phyloP scores from a whole-genome alignment of 1,140 invertebrate species.

The Trichogramma pretiosum region DNA sequence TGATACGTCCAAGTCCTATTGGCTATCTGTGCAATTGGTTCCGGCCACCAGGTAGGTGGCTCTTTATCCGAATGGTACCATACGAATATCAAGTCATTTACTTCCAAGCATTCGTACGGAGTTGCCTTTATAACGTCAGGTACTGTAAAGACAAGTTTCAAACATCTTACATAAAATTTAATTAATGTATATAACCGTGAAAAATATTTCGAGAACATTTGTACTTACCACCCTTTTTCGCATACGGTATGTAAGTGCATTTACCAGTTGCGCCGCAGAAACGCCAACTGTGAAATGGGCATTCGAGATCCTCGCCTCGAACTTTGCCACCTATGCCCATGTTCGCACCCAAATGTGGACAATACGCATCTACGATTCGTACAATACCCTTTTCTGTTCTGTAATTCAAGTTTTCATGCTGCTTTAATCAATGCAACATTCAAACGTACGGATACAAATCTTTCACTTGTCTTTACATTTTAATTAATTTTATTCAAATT shows the following conservation, averaged over 20 bases:
- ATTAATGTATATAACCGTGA: background rate
- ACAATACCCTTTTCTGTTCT: slow-evolving; percentile 52
- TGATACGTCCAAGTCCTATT: slow-evolving; percentile 56
- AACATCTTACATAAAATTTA: too few relatives aligned
- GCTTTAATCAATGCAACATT: too few relatives aligned
- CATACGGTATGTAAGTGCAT: slow-evolving; percentile 64
- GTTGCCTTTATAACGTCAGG: slow-evolving; percentile 52
- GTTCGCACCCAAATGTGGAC: slow-evolving; percentile 83
- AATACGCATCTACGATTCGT: slow-evolving; percentile 73
- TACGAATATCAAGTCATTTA: slow-evolving; percentile 67
- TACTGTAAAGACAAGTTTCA: slow-evolving; percentile 49
- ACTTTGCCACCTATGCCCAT: slow-evolving; percentile 69
- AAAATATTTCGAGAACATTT: background rate
- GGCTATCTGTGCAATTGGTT: slow-evolving; percentile 48
- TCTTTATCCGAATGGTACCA: slow-evolving; percentile 73
- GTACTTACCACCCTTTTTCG: slow-evolving; percentile 42
- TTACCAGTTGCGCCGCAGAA: slow-evolving; percentile 65
- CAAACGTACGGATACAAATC: too few relatives aligned
- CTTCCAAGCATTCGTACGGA: slow-evolving; percentile 58
- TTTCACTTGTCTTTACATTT: too few relatives aligned
- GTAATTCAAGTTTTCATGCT: too few relatives aligned
- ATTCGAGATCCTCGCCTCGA: slow-evolving; percentile 68
- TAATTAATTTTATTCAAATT: too few relatives aligned
- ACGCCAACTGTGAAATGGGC: slow-evolving; percentile 82
- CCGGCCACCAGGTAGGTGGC: slow-evolving; percentile 62